Conservation (phyloP, 2,888 invertebrate species). For the Druceiella hillmani region DNA sequence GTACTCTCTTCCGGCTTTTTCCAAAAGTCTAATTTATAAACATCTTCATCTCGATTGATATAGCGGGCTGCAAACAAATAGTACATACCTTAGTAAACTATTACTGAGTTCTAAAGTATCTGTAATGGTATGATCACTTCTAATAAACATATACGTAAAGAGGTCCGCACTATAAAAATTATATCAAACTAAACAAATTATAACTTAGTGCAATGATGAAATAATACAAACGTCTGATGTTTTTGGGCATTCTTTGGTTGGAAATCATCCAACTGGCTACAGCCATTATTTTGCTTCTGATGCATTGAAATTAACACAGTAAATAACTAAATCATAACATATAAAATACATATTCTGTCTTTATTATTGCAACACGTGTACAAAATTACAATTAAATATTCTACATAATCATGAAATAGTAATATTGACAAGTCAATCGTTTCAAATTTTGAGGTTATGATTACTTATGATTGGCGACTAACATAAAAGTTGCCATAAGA, state of each 20-base stretch:
- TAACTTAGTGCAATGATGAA: constrained; percentile 9
- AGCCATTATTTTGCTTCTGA: constrained; percentile 48
- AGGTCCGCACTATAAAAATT: too few species aligned
- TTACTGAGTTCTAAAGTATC: not conserved
- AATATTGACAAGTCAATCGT: constrained; percentile 18
- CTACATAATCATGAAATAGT: constrained; percentile 12
- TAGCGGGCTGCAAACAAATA: constrained; percentile 40
- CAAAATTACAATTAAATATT: constrained; percentile 8
- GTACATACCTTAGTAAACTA: not conserved
- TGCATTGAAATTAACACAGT: too few species aligned
- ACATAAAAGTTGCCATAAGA: too few species aligned
- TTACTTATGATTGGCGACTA: too few species aligned
- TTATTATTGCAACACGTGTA: constrained; percentile 7
- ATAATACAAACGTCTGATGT: constrained; percentile 13
- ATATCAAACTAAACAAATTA: too few species aligned
- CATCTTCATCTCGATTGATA: constrained; percentile 53
- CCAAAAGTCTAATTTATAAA: constrained; percentile 54
- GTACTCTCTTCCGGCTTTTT: constrained; percentile 59
- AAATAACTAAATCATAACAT: constrained; percentile 7
- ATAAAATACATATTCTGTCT: constrained; percentile 6
- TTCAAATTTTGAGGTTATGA: constrained; percentile 3
- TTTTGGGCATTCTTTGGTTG: not conserved
- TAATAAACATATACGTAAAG: too few species aligned
- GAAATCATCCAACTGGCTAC: too few species aligned
- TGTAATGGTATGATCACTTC: too few species aligned